A percentile compares a stretch with the other conserved stretches of the same genome.
Conservation (phyloP, 2,113 vertebrate species). For the Semnopithecus entellus region DNA sequence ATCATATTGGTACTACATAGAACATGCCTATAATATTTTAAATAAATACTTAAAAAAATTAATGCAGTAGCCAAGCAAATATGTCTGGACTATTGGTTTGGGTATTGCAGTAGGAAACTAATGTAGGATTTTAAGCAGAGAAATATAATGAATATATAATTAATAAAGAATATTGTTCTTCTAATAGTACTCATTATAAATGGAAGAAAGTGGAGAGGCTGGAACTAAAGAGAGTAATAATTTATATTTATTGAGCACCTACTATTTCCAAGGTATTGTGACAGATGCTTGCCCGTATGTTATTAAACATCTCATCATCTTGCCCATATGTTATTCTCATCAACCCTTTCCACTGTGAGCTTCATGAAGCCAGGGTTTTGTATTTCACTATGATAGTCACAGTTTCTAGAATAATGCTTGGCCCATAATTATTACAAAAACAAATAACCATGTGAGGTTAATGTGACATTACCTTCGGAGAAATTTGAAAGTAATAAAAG, state of each 20-base stretch:
- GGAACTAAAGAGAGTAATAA: not conserved
- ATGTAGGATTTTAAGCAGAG: not conserved
- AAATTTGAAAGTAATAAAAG: not conserved
- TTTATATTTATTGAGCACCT: constrained; percentile 6
- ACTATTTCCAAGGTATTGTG: not conserved
- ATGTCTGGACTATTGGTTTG: constrained; percentile 10
- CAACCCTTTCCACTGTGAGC: not conserved
- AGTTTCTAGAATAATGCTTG: constrained; percentile 11
- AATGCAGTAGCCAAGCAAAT: not conserved
- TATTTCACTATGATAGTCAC: not conserved
- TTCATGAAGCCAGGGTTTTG: not conserved
- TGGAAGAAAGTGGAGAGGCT: constrained; percentile 7
- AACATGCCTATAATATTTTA: not conserved
- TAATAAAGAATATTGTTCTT: not conserved
- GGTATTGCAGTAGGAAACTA: not conserved
- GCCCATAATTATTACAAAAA: not conserved
- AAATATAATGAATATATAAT: not conserved
- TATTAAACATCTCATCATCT: not conserved
- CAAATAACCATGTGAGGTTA: not conserved
- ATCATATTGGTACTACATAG: not conserved
- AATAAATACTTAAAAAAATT: not conserved
- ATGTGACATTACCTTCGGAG: not conserved
- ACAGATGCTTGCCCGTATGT: not conserved
- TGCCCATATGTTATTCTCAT: not conserved
- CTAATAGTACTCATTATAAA: not conserved